Evolutionary conservation across 2,888 invertebrate species (phyloP), one percentile per base, ranked within the genome.

Genomic region (Drosophila greeni): DNA sequence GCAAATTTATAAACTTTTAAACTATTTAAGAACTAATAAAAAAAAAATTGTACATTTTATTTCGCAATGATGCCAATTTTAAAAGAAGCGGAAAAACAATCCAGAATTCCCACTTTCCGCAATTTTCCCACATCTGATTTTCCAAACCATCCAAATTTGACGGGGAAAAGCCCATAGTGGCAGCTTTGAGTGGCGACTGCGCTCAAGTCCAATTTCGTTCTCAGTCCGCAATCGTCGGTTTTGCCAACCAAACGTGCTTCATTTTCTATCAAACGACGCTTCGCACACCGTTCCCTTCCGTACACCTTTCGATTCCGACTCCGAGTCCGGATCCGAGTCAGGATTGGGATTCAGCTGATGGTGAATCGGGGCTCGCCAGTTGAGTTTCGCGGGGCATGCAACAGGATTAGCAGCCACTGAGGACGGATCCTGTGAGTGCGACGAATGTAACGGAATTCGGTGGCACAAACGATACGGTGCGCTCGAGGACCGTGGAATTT

Each of bases 181-280:
- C 23, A 4, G 23, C 3, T 5, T 23, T 23, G 23, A 23, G 23
- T 23, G 23, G 23, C 23, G 23, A 23, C 23, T 23, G 23, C 23
- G 23, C 23, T 23, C 5, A 23, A 23, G 5, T 23, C 23, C 4
- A 5, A 23, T 23, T 23, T 23, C 23, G 3, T 23, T 57, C 55
- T 75, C 58, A 86, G 83, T 83, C 86, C 86, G 82, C 75, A 66
- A 73, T 76, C 79, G 84, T 81, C 84, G 85, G 79, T 85, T 85
- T 79, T 73, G 86, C 82, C 85, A 86, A 79, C 66, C 74, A 85
- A 84, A 86, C 85, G 85, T 84, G 86, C 78, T 86, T 86, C 86
- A 76, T 61, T 56, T 53, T 53, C 61, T 56, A 57, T 56, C 58
- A 72, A 60, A 62, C 47, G 56, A 54, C 68, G 65, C 70, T 70